Evolutionary conservation across 2,113 vertebrate species (phyloP), one percentile per base, ranked within the genome.

Genomic region (Anoura caudifer): DNA sequence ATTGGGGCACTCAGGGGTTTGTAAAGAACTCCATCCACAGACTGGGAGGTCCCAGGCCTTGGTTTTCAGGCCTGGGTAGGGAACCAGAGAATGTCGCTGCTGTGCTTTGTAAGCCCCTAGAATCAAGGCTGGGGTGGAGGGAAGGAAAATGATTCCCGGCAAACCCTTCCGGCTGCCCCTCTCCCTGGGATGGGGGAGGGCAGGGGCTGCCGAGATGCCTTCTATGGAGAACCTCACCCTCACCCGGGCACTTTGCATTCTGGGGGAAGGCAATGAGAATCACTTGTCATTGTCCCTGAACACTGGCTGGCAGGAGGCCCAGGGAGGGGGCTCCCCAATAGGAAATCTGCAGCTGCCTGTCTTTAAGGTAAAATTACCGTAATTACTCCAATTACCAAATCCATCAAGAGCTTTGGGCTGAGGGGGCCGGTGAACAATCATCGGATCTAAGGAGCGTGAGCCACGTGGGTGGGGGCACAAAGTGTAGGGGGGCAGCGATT

Each of bases 371-470:
- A 98, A 99, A 99, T 99, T 98, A 98, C 98, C 98, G 98, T 98
- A 98, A 99, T 99, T 98, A 98, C 98, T 96, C 97, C 98, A 98
- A 99, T 99, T 99, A 99, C 96, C 97, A 97, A 98, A 98, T 97
- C 97, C 97, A 98, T 98, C 98, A 98, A 97, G 97, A 94, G 26
- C 98, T 97, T 93, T 96, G 97, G 97, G 97, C 95, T 96, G 97
- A 98, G 67, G 87, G 95, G 73, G 90, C 69, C 10, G 4, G 89
- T 93, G 97, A 98, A 98, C 98, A 98, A 99, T 98, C 0, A 99
- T 98, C 0, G 72, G 90, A 82, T 95, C 77, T 80, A 96, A 97
- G 88, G 95, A 54, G 87, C 2, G 73, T 90, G 95, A 95, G 61
- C 94, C 95, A 94, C 19, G 0, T 26, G 54, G 67, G 50, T 69